Evolutionary conservation across 2,797 vertebrate genomes (phyloP), one percentile per base, ranked within the genome.

Genomic region (Sebastolobus alascanus): DNA sequence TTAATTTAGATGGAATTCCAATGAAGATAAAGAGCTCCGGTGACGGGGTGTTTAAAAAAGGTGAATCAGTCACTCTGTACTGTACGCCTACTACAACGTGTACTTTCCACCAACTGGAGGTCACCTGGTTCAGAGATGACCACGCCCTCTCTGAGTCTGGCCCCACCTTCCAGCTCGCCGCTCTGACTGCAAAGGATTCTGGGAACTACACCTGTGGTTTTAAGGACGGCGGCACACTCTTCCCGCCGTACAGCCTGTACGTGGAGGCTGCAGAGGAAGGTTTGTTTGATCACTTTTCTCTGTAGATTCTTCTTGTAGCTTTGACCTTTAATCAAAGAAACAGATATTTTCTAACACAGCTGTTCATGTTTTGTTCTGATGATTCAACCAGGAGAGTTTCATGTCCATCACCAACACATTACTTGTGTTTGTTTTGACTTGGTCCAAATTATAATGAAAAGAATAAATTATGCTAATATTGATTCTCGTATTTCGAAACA

Each of bases 131-230:
- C 10, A 91, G 11, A 73, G 74, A 89, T n/a, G 58, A 18, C 37
- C 61, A 27, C 33, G 1, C 18, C 85, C 84, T 90, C 73, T 0
- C 16, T 14, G 14, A 73, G 20, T 29, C 43, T 2, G 71, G 84
- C 63, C 20, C 63, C 75, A 0, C 74, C 72, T 87, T 92, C 63
- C 38, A 1, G 2, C 20, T 92, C 2, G 0, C n/a, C 40, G 0
- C 37, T 4, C 33, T 90, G 54, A 77, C 71, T 0, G 31, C 78
- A 46, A 1, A 33, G 76, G 2, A 85, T 87, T 92, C 88, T 87
- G 88, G 91, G 78, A 90, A 68, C 46, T 91, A 92, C 80, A 84
- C 58, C 61, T 91, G 91, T 31, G 20, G 11, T 27, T 6, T 81
- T 16, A 73, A 10, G 29, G 3, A 0, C 0, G 0, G 0, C 0